These are phyloP conservation scores for Terrapene triunguis DNA, from an alignment of 2,113 vertebrate genomes.

Conservation along the genomic window DNA sequence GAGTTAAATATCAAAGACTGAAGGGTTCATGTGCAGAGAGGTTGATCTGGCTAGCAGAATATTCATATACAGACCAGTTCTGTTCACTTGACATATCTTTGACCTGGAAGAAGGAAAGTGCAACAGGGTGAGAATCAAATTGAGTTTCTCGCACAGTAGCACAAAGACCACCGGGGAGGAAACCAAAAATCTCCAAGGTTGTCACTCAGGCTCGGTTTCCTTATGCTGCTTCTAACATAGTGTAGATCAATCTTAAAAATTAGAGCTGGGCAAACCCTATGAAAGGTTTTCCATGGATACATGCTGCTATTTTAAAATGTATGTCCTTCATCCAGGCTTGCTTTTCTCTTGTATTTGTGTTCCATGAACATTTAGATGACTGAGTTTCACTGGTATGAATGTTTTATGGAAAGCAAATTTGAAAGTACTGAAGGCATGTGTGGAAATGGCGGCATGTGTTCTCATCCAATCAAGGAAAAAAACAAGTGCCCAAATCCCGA, in stretches of 20 bases:
- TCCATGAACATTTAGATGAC: neutral
- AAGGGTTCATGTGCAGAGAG: neutral
- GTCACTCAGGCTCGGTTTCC: neutral
- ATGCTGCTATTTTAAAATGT: neutral
- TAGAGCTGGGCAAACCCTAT: neutral
- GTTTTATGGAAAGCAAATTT: neutral
- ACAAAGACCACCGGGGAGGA: neutral
- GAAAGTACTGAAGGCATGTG: neutral
- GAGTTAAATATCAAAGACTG: neutral
- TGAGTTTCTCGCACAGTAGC: neutral
- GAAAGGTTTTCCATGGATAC: neutral
- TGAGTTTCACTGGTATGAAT: neutral
- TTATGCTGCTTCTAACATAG: neutral
- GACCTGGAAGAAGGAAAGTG: neutral
- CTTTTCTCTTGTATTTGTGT: neutral
- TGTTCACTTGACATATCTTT: neutral
- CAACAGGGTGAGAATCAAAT: neutral
- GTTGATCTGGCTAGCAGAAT: fast-evolving
- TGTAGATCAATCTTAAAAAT: neutral
- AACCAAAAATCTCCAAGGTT: neutral
- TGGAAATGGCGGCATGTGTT: neutral
- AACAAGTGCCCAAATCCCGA: neutral
- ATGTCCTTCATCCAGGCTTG: neutral
- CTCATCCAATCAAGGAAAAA: neutral
- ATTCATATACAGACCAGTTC: neutral